Evolutionary conservation across 1,140 invertebrate genomes (phyloP).

Genomic region (Sweltsa coloradensis): DNA sequence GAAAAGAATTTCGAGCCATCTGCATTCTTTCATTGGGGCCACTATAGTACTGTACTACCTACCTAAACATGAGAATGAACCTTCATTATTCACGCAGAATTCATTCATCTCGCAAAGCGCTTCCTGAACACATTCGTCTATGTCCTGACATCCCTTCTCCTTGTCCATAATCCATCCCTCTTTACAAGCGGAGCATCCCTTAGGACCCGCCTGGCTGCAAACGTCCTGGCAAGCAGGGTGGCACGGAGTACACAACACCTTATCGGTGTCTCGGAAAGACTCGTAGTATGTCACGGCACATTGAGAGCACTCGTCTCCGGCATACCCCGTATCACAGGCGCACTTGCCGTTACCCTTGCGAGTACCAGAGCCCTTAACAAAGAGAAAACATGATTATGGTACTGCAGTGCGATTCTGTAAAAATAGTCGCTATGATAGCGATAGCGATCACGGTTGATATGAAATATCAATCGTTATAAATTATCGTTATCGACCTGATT

Average conservation of each 20-base stretch:
- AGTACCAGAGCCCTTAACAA: constrained; percentile 6
- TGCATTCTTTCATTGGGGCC: too few relatives aligned
- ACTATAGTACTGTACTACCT: too few relatives aligned
- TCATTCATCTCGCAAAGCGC: constrained; percentile 58
- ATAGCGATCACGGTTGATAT: too few relatives aligned
- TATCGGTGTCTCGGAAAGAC: constrained; percentile 62
- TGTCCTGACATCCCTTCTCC: constrained; percentile 74
- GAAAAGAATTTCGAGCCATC: too few relatives aligned
- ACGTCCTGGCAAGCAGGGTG: constrained; percentile 69
- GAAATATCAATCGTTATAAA: too few relatives aligned
- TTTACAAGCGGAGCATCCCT: constrained; percentile 70
- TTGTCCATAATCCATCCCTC: constrained; percentile 65
- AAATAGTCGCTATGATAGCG: too few relatives aligned
- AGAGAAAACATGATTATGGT: background rate
- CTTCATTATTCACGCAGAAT: constrained; percentile 89
- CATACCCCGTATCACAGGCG: constrained; percentile 74
- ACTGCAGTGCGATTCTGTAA: too few relatives aligned
- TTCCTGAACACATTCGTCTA: constrained; percentile 76
- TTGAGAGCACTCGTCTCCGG: constrained; percentile 63
- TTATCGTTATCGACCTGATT: too few relatives aligned
- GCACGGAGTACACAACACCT: constrained; percentile 70
- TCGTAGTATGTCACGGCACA: constrained; percentile 72
- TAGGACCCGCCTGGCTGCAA: constrained; percentile 66
- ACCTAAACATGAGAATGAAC: constrained; percentile 67
- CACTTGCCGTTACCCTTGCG: constrained; percentile 88